Base-by-base conservation (phyloP, 2,888 invertebrate species). In the Diarsia dahlii region DNA sequence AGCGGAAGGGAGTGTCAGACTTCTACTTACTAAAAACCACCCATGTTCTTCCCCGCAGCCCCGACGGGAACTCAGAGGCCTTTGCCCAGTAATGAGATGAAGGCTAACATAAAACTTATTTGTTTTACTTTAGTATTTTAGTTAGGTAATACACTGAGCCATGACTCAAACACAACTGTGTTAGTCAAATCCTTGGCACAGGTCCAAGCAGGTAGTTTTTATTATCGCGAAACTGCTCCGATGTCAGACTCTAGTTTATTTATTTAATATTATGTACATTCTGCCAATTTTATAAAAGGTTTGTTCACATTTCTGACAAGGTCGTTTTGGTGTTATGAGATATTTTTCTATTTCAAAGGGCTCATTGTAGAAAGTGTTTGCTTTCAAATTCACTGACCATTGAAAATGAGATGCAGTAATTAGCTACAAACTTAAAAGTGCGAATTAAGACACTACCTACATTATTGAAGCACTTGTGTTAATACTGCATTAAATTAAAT, bases 131-230 rank as follows among this genome's bases (percentile, higher is more conserved):
- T 48, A 66, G 13, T 62, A 66, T 64, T 69, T 64, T 54, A 46
- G 74, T 77, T 81, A 75, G 70, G 78, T 83, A 76, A 77, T 78
- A 68, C 34, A 70, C 65, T 64, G 39, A 48, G 63, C 18, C 66
- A 81, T 82, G 84, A 86, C 76, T 86, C 80, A 82, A 62, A 73
- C 60, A 48, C 50, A 52, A 66, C 65, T 69, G 74, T 75, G 75
- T 79, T 73, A 76, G 77, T 78, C 82, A 81, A 87, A 85, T 80
- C 74, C 81, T 82, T 87, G 87, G 87, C 84, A 76, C 23, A 60
- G 10, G 6, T 79, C 82, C 86, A 85, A 87, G 48, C 76, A 78
- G 74, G 76, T 73, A 86, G 63, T 64, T 76, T 81, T 82, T 80
- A 77, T 6, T 64, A 71, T 58, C 20, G 74, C 56, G 2, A 68